Base-by-base conservation (phyloP, 2,888 invertebrate genomes). In the Drosophila nigricruria region DNA sequence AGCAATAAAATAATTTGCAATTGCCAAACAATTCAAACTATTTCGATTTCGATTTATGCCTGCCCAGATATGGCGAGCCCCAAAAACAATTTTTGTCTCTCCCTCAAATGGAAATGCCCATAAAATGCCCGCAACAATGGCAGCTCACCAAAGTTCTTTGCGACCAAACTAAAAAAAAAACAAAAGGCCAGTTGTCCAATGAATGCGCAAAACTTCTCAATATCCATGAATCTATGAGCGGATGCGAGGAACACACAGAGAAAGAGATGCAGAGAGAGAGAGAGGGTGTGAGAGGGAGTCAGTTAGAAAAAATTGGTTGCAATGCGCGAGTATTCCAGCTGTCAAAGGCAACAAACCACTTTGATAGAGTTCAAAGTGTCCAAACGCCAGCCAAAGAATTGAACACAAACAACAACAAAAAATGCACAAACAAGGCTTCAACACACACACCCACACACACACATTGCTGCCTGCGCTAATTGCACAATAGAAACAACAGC, bases 1-100 rank as follows among this genome's bases (percentile, higher is more conserved):
- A 84, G 85, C 82, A 77, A 89, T 88, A 88, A 89, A 84, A 88
- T 84, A 85, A 89, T 80, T 89, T 85, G 73, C 90, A 84, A 89
- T 89, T 88, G 84, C 58, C 88, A 76, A 85, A 79, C 70, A 88
- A 85, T 81, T 76, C 76, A 64, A 79, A 85, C 79, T 70, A 89
- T 89, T 79, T 73, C 56, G 50, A 52, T 40, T 65, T 81, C 76
- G 64, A 77, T 77, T 80, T 76, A 79, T 79, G 81, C 65, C 63
- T 58, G 64, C 34, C 61, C 50, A 79, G 66, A 73, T 70, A 77
- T 70, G 62, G 56, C 54, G 53, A 77, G 60, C 52, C 68, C 63
- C 59, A 30, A 67, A 54, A 64, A 47, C 47, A 58, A 43, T 58
- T 58, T 27, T 32, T 50, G 64, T 43, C 38, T 42, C 30, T 61